Conservation (phyloP, 2,113 vertebrate species). For the Diglossa brunneiventris region DNA sequence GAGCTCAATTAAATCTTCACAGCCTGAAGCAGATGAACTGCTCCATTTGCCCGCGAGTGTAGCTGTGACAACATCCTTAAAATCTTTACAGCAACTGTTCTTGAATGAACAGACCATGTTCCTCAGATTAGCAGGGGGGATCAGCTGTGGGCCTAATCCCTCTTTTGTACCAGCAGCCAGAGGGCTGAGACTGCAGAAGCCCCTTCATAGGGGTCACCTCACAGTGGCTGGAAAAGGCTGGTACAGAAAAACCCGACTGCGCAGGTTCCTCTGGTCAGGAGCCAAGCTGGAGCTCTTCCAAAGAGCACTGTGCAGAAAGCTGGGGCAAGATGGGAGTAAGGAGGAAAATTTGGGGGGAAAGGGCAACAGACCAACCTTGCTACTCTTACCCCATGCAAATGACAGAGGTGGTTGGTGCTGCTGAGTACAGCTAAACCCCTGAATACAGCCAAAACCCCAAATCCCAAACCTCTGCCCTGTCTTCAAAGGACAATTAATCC, state of each 20-base stretch:
- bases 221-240: not conserved
- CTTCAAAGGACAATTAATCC: not conserved
- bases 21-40: slow-evolving; percentile 16
- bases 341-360: not conserved
- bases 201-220: not conserved
- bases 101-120: not conserved
- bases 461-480: not conserved
- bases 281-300: not conserved
- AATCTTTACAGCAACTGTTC: not conserved
- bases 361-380: not conserved
- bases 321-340: not conserved
- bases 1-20: slow-evolving; percentile 39
- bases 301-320: not conserved
- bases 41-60: not conserved
- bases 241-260: accelerated
- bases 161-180: not conserved
- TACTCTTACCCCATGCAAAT: not conserved
- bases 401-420: not conserved
- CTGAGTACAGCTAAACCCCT: not conserved
- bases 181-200: not conserved
- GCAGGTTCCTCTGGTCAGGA: not conserved
- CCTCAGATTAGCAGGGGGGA: not conserved
- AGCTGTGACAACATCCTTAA: slow-evolving; percentile 7
- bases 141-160: not conserved
- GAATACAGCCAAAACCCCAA: not conserved